Evolutionary conservation across 2,888 invertebrate genomes (phyloP).

Genomic region (Caenorhabditis imperialis): DNA sequence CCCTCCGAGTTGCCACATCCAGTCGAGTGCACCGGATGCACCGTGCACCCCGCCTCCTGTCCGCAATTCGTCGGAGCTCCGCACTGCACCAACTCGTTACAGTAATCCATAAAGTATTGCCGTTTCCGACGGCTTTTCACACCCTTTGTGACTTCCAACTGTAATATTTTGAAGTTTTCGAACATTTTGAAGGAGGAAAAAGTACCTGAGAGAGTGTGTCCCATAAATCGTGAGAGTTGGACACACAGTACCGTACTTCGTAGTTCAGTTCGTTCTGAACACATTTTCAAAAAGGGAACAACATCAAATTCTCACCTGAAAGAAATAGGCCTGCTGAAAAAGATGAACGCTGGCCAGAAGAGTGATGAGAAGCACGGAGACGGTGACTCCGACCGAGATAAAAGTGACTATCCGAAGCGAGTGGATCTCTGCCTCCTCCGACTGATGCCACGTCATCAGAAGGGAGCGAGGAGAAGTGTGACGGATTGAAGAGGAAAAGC

Average conservation of each 20-base stretch:
- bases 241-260: conserved; percentile 49
- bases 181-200: background rate
- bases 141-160: conserved; percentile 24
- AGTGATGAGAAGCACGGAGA: conserved; percentile 10
- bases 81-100: conserved; percentile 33
- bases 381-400: conserved; percentile 39
- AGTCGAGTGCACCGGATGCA: conserved; percentile 17
- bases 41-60: conserved; percentile 25
- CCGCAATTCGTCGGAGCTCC: conserved; percentile 29
- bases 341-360: conserved; percentile 15
- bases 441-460: conserved; percentile 31
- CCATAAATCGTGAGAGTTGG: conserved; percentile 55
- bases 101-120: conserved; percentile 46
- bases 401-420: conserved; percentile 26
- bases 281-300: background rate
- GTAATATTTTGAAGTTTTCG: background rate
- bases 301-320: conserved; percentile 19
- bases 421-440: conserved; percentile 45
- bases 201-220: conserved; percentile 46
- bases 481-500: conserved; percentile 24
- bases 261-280: conserved; percentile 52
- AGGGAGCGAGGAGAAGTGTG: background rate
- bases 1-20: conserved; percentile 12
- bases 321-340: conserved; percentile 17
- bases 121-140: conserved; percentile 27